Evolutionary conservation across 2,797 vertebrate species (phyloP).

Genomic region (Sebastes nivosus): DNA sequence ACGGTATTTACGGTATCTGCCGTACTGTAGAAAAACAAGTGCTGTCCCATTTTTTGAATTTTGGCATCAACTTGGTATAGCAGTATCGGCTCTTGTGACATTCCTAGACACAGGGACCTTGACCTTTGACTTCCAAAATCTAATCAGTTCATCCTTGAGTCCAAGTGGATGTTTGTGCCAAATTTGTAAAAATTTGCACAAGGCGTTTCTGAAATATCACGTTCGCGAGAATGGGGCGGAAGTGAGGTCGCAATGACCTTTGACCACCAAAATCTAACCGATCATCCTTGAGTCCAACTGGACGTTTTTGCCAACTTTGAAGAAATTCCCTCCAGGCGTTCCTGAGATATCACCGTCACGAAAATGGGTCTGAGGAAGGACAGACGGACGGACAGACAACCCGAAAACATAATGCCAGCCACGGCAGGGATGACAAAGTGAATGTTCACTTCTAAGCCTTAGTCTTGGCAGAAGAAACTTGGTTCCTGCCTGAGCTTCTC

Average conservation of each 20-base stretch:
- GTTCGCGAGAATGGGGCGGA: too few relatives aligned
- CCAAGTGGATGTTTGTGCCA: too few relatives aligned
- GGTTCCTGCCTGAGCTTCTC: conserved; percentile 3
- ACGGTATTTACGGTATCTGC: not conserved
- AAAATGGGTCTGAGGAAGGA: not conserved
- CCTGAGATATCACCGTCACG: not conserved
- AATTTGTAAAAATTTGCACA: too few relatives aligned
- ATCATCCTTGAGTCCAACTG: not conserved
- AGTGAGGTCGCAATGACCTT: too few relatives aligned
- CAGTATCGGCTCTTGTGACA: too few relatives aligned
- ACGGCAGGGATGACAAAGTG: not conserved
- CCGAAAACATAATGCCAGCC: not conserved
- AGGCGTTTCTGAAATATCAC: too few relatives aligned
- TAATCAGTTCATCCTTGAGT: too few relatives aligned
- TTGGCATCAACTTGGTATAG: too few relatives aligned
- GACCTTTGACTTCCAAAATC: too few relatives aligned
- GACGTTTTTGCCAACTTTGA: not conserved
- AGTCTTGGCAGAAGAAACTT: conserved; percentile 3
- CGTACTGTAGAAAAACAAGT: not conserved
- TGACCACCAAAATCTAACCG: too few relatives aligned
- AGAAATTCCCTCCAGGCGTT: not conserved
- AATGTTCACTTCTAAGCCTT: conserved; percentile 12
- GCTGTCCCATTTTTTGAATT: too few relatives aligned
- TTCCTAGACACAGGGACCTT: too few relatives aligned
- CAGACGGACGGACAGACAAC: not conserved